Evolutionary conservation across 2,888 invertebrate species (phyloP), one percentile per base, ranked within the genome.

Genomic region (Laothoe populi): DNA sequence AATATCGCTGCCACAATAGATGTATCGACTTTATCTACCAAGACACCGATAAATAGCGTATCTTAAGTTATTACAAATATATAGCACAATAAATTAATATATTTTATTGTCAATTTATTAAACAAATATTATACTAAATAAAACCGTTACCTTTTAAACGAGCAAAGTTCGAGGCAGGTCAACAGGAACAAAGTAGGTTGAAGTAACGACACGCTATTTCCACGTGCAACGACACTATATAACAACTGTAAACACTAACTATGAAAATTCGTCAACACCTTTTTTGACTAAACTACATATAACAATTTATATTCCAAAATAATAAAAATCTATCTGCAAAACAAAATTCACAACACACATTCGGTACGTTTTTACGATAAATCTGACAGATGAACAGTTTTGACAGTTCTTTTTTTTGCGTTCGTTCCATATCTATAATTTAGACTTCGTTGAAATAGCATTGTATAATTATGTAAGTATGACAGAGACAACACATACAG

Each of bases 71-170:
- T n/a, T 16, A 40, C n/a, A 23, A 45, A 24, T 4, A 35, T 13
- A 7, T 5, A 21, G 8, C 4, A 45, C 10, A 7, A 21, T 38
- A 16, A 23, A 16, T 11, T 2, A 10, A 45, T 8, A 45, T 38
- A 2, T 38, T 31, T 45, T 16, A 10, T 21, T 10, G 11, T 23
- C 59, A 31, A 64, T 60, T 66, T 65, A 63, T 40, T 42, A 65
- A 59, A 64, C 24, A 66, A 62, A 63, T n/a, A 67, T 48, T 69
- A 68, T 68, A 72, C 72, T 70, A 71, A 70, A 64, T 71, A 72
- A 81, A 87, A 84, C 88, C 88, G 90, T 90, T 91, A 91, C 90
- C 90, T 90, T 90, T 85, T 76, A 87, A 90, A 87, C 74, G 75
- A 86, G 82, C 85, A 84, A 86, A 83, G 86, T 70, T 78, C 77